These are phyloP conservation scores for Calliphora vomitoria DNA, from an alignment of 2,888 invertebrate genomes.

Conservation along the genomic window DNA sequence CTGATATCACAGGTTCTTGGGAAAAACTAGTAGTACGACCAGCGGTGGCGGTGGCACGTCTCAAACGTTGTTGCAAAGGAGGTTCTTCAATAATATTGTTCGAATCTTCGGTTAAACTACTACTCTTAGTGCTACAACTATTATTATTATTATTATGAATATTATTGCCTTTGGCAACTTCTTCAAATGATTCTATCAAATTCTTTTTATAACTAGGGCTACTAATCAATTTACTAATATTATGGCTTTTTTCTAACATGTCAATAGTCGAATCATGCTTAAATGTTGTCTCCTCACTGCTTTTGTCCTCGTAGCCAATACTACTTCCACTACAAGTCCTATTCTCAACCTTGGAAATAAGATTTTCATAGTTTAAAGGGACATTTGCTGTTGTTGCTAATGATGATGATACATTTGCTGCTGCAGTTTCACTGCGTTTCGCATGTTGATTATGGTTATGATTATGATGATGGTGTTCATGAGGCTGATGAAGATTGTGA, in stretches of 20 bases:
- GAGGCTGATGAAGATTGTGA: conserved; percentile 65
- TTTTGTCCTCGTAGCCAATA: background rate
- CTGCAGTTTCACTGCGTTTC: conserved; percentile 65
- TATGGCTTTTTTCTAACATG: conserved; percentile 52
- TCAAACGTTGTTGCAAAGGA: conserved; percentile 60
- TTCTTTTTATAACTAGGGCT: conserved; percentile 82
- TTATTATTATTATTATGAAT: conserved; percentile 35
- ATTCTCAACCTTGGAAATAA: conserved; percentile 49
- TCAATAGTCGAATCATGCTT: conserved; percentile 18
- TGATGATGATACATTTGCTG: conserved; percentile 41
- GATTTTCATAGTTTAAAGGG: conserved; percentile 56
- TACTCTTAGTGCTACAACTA: conserved; percentile 59
- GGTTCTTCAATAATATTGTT: conserved; percentile 44
- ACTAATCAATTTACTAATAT: conserved; percentile 63
- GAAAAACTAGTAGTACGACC: conserved; percentile 40
- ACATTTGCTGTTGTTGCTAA: conserved; percentile 70
- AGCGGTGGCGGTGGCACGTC: conserved; percentile 12
- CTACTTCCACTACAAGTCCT: conserved; percentile 67
- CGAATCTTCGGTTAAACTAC: conserved; percentile 39
- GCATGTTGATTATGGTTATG: conserved; percentile 19
- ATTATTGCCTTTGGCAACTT: conserved; percentile 73
- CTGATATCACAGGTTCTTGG: conserved; percentile 71
- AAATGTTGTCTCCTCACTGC: background rate
- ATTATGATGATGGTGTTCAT: conserved; percentile 26
- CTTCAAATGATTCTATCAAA: conserved; percentile 82